Percentiles rank a stretch among this genome's conserved stretches.
Evolutionary conservation across 2,888 invertebrate genomes (phyloP).

Genomic region (Lathronympha strigana): DNA sequence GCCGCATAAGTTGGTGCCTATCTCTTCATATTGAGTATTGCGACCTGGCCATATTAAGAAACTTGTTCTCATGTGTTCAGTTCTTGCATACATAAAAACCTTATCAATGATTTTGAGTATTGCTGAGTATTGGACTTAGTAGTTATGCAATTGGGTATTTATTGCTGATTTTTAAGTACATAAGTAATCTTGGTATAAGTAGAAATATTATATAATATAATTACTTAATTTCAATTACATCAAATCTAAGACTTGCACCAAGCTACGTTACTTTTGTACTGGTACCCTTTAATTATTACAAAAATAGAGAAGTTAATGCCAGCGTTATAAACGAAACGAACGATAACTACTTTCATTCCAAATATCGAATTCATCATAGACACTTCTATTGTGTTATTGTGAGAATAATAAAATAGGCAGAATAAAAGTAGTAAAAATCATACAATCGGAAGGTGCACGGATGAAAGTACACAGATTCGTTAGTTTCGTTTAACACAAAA

Average conservation of each 20-base stretch:
- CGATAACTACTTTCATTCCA: background rate
- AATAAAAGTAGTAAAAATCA: too few relatives aligned
- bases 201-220: background rate
- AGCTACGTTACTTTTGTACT: conserved; percentile 1
- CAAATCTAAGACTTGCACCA: background rate
- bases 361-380: too few relatives aligned
- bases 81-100: conserved; percentile 32
- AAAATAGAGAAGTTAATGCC: background rate
- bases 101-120: background rate
- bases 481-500: conserved; percentile 10
- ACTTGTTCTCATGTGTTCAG: conserved; percentile 61
- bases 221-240: background rate
- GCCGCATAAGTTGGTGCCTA: conserved; percentile 73
- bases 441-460: too few relatives aligned
- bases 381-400: too few relatives aligned
- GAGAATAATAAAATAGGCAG: too few relatives aligned
- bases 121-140: background rate
- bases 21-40: conserved; percentile 76
- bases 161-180: background rate
- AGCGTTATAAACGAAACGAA: conserved; percentile 3
- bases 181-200: background rate
- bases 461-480: background rate
- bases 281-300: background rate
- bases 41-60: conserved; percentile 78
- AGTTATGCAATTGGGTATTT: background rate